Evolutionary conservation across 2,113 vertebrate genomes (phyloP).

Genomic region (Hyla sarda): DNA sequence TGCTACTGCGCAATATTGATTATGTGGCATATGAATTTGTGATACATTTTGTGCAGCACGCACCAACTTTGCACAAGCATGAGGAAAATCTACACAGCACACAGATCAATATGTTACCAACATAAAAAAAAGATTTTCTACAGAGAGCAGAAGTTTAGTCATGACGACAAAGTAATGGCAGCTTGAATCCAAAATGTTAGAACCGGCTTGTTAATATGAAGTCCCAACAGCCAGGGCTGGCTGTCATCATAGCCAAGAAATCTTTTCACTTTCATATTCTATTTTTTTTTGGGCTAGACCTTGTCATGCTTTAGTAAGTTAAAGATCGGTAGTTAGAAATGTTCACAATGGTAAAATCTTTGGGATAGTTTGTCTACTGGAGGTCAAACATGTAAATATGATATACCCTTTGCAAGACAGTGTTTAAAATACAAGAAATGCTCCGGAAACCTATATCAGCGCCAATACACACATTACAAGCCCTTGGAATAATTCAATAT

Average conservation of each 20-base stretch:
- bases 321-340: not conserved
- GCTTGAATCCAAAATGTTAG: no score
- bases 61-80: no score
- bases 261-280: not conserved
- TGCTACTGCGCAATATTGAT: no score
- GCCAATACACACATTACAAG: conserved; percentile 42
- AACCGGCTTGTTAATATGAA: no score
- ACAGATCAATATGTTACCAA: no score
- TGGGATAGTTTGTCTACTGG: conserved; percentile 16
- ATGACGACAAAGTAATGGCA: no score
- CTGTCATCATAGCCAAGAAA: not conserved
- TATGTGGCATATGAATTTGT: no score
- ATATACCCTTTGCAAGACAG: conserved; percentile 45
- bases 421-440: conserved; percentile 45
- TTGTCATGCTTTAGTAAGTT: not conserved
- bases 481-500: conserved; percentile 44
- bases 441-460: conserved; percentile 25
- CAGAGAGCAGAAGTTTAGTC: no score
- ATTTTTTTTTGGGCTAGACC: not conserved
- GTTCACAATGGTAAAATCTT: not conserved
- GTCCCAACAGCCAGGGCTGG: no score
- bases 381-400: conserved; percentile 41
- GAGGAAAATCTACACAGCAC: no score
- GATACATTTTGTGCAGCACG: no score
- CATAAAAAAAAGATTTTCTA: no score